Evolutionary conservation across 2,113 vertebrate genomes (phyloP), one percentile per base, ranked within the genome.

Genomic region (Lanius collurio): DNA sequence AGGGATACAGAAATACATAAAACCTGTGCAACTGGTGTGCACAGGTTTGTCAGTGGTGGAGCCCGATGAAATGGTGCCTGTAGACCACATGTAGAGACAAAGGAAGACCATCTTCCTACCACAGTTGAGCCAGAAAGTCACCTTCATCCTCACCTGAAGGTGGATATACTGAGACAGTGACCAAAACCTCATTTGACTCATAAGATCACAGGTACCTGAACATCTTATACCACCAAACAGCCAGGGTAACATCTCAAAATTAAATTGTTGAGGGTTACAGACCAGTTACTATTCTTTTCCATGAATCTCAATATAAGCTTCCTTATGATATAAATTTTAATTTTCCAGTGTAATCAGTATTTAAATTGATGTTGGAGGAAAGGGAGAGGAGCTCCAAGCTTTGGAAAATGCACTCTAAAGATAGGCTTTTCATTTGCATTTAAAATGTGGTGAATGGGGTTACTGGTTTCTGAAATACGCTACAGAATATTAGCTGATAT

Each of bases 191-290:
- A 13, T 65, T 50, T 82, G 31, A 57, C 20, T 70, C 27, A 18
- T 21, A 65, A 50, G 21, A 19, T n/a, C 63, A 18, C 10, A 0
- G 0, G 26, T 5, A 62, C 16, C 6, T 1, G 0, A 69, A 39
- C 8, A 30, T 6, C 10, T 55, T 37, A n/a, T 12, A 3, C 23
- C 17, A 1, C 3, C 27, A 13, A 81, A 55, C 8, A 76, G 33
- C 18, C 28, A 57, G 46, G 79, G 31, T 27, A 64, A 65, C 0
- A 0, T 35, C 24, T n/a, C 74, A 49, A 15, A 79, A n/a, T 47
- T 63, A 41, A 37, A 42, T 28, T 60, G 10, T 62, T 68, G 11
- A 56, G 6, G 24, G 41, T 79, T 65, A 49, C 13, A 68, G 22
- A 20, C 90, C 53, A 22, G 14, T 22, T 79, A 59, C 24, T 75